Base-by-base conservation (phyloP, 1,140 invertebrate species). In the Diploscapter pachys region DNA sequence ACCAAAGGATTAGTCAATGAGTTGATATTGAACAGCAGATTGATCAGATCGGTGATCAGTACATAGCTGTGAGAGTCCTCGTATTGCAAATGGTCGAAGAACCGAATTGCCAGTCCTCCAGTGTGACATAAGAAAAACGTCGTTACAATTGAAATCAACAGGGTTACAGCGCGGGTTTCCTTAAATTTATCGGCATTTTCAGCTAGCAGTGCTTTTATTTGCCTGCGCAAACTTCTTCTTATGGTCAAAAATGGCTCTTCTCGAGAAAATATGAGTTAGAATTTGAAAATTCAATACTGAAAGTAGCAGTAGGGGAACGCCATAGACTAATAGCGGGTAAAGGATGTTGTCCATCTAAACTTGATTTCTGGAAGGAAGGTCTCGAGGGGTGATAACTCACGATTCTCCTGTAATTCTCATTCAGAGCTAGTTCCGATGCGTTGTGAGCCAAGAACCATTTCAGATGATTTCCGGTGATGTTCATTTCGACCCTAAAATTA, bases 1-100 rank as follows among this genome's bases (percentile, higher is more conserved):
- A 81, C 81, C 82, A 84, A 81, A 59, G 82, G 82, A 73, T 84
- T 84, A 11, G 80, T 78, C 56, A 84, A 82, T 4, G 82, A 84
- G 56, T 84, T 85, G 31, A 84, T 73, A 75, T 84, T 84, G 71
- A 84, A 84, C 11, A 84, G 69, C 52, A 85, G 65, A 71, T 84
- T 84, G 64, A 84, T 79, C 8, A 85, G 63, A 72, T 84, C 82
- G 63, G 85, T 85, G 49, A 75, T 52, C 52, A 83, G 80, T 6
- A 83, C 79, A 69, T 83, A 83, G 52, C 82, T 81, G 6, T 73
- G 71, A 31, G 53, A 64, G 63, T 82, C 73, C 54, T 82, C 79
- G 65, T 82, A 81, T 51, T 80, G 73, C 55, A 71, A 49, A 9
- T 79, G 71, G 63, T 84, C 78, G 48, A 84, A 67, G 61, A 84